Conservation (phyloP, 2,113 vertebrate species). For the Calyptomena viridis region DNA sequence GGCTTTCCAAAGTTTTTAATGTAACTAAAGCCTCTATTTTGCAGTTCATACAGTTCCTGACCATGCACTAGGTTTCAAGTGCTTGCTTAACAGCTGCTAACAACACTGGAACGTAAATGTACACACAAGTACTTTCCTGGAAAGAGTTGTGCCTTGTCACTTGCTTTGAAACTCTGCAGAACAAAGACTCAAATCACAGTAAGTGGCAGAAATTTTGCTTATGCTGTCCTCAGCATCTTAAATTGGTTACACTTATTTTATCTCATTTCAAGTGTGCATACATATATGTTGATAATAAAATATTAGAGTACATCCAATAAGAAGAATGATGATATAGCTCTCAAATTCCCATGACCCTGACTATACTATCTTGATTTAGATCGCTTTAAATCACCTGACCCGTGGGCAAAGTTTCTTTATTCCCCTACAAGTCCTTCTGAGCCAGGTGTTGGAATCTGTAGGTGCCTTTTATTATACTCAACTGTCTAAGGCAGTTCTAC, state of each 20-base stretch:
- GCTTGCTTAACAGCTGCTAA: neutral
- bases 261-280: neutral
- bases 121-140: neutral
- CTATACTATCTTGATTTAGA: rapidly evolving
- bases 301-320: neutral
- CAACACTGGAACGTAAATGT: neutral
- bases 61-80: neutral
- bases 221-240: neutral
- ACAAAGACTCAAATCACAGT: neutral
- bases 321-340: neutral
- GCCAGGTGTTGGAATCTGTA: neutral
- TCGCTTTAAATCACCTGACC: neutral
- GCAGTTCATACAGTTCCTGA: neutral
- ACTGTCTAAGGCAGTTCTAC: neutral
- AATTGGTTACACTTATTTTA: neutral
- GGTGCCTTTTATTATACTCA: neutral
- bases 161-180: neutral
- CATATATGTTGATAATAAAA: neutral
- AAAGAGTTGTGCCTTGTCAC: neutral
- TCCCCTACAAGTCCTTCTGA: rapidly evolving
- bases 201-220: neutral
- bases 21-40: neutral
- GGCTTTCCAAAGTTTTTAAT: neutral
- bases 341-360: neutral
- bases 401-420: neutral